Percentiles rank a stretch among this genome's conserved stretches.
Conservation (phyloP, 1,140 invertebrate genomes). For the Trypoxylus dichotomus region DNA sequence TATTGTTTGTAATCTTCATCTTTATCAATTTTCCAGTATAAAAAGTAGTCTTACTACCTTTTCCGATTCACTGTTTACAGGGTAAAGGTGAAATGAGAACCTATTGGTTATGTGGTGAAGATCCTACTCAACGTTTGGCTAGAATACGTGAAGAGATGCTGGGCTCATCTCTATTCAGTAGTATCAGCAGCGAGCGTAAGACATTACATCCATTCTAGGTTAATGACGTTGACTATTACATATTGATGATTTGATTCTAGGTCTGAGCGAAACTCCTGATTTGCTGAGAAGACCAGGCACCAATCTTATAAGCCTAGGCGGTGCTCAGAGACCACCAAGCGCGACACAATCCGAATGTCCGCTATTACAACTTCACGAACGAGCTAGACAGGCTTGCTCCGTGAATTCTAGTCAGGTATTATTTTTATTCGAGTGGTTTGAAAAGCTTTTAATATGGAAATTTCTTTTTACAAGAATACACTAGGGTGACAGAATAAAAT, state of each 20-base stretch:
- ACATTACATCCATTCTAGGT: not conserved
- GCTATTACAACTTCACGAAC: constrained; percentile 44
- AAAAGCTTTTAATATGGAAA: too few relatives aligned
- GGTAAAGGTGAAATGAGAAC: constrained; percentile 76
- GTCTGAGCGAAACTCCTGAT: constrained; percentile 50
- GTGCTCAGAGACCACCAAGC: not conserved
- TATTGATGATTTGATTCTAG: constrained; percentile 38
- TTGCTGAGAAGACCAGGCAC: constrained; percentile 39
- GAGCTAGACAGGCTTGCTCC: constrained; percentile 45
- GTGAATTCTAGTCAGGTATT: constrained; percentile 42
- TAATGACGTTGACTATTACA: constrained; percentile 13
- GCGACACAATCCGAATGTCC: constrained; percentile 40
- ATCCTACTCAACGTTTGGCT: constrained; percentile 51
- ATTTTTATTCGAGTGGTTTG: too few relatives aligned
- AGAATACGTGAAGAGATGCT: constrained; percentile 47
- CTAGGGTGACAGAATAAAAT: too few relatives aligned
- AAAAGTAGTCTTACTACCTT: too few relatives aligned
- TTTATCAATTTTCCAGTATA: too few relatives aligned
- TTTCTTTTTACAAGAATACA: too few relatives aligned
- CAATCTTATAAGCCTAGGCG: constrained; percentile 4
- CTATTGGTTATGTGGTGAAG: constrained; percentile 73
- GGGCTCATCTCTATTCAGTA: constrained; percentile 48
- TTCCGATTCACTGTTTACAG: constrained; percentile 52
- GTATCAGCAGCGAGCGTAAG: constrained; percentile 50
- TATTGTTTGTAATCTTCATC: too few relatives aligned